A percentile compares a stretch with the other conserved stretches of the same genome.
phyloP scores from a whole-genome alignment of 1,140 invertebrate genomes.

The Delia radicum region DNA sequence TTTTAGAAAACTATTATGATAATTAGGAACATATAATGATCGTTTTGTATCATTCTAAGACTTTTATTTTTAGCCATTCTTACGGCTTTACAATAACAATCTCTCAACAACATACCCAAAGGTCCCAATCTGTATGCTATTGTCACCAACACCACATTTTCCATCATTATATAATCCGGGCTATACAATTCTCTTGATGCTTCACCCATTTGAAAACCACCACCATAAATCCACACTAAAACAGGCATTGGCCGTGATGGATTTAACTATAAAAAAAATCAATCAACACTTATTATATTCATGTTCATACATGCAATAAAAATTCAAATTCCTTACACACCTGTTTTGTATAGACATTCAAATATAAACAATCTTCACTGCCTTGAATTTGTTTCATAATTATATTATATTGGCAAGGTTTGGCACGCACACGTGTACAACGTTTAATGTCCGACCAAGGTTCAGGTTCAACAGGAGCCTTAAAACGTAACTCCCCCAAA shows the following conservation, averaged over 20 bases:
- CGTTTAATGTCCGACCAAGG: conserved; percentile 43
- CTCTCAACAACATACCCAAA: conserved; percentile 46
- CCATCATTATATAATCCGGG: conserved; percentile 64
- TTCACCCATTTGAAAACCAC: conserved; percentile 62
- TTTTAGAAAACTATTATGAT: too few relatives aligned
- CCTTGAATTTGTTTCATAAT: conserved; percentile 53
- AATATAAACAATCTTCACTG: conserved; percentile 70
- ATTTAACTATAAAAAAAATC: conserved; percentile 36
- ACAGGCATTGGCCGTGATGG: conserved; percentile 43
- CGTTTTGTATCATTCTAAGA: too few relatives aligned
- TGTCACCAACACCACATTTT: conserved; percentile 57
- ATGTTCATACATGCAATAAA: background rate
- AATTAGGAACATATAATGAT: too few relatives aligned
- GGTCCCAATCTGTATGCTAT: conserved; percentile 58
- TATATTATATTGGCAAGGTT: conserved; percentile 53
- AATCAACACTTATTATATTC: background rate
- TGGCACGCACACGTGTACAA: conserved; percentile 53
- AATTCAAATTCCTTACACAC: conserved; percentile 55
- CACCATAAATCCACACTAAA: conserved; percentile 65
- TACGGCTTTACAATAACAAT: too few relatives aligned
- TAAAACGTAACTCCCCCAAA: conserved; percentile 58
- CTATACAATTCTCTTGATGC: conserved; percentile 53
- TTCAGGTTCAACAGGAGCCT: conserved; percentile 58
- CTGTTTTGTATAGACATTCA: conserved; percentile 71
- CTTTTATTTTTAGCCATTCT: too few relatives aligned